Percentiles rank a stretch among this genome's conserved stretches.
Conservation (phyloP, 2,888 invertebrate species). For the Gerris lacustris region DNA sequence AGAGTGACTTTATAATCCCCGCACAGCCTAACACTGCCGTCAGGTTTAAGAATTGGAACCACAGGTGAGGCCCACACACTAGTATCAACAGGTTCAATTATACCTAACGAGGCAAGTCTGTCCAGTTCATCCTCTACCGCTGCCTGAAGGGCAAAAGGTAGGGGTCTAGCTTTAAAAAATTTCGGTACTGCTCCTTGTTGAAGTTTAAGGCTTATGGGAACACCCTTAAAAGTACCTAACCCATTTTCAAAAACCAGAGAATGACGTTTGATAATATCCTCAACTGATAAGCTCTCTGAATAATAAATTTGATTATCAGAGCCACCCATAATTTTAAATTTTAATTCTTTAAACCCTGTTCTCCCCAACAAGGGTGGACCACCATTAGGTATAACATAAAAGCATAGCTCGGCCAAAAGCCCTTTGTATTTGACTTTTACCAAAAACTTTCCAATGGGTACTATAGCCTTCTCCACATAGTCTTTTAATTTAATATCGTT, state of each 20-base stretch:
- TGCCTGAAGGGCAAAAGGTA: slow-evolving; percentile 29
- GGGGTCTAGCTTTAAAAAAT: slow-evolving; percentile 29
- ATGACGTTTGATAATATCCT: not conserved
- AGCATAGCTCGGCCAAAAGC: not conserved
- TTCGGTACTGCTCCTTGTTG: slow-evolving; percentile 20
- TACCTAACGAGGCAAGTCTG: slow-evolving; percentile 25
- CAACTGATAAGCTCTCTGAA: not conserved
- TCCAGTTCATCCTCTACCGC: slow-evolving; percentile 29
- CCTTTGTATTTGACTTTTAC: not conserved
- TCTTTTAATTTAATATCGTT: slow-evolving; percentile 11
- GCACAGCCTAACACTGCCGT: slow-evolving; percentile 34
- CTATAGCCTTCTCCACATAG: slow-evolving; percentile 8
- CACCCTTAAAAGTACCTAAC: slow-evolving; percentile 6
- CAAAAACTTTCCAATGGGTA: slow-evolving; percentile 5
- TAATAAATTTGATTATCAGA: not conserved
- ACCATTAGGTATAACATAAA: slow-evolving; percentile 8
- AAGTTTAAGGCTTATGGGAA: not conserved
- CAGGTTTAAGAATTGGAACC: slow-evolving; percentile 34
- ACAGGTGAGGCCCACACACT: slow-evolving; percentile 34
- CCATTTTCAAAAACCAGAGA: not conserved
- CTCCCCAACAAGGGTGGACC: slow-evolving; percentile 15
- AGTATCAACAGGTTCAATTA: slow-evolving; percentile 27
- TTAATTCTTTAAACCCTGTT: slow-evolving; percentile 13
- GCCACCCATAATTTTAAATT: not conserved
- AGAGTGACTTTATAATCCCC: slow-evolving; percentile 34